These are phyloP conservation scores for Phymorhynchus buccinoides DNA, from an alignment of 1,140 invertebrate species.

Conservation along the genomic window DNA sequence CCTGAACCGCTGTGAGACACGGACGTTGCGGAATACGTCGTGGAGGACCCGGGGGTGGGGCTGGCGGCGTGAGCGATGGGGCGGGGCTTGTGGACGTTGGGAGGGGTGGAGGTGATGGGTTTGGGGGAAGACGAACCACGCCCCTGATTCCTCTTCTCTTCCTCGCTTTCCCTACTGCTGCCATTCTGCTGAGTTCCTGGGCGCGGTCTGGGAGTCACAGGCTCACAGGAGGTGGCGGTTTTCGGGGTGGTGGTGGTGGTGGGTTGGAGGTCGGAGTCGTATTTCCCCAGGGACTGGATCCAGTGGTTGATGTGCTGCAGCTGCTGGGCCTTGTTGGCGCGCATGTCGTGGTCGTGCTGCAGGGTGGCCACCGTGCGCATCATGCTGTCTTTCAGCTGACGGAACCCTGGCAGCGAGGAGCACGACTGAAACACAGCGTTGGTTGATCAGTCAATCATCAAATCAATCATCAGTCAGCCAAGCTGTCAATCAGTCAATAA, in stretches of 20 bases:
- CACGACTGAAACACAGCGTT: slow-evolving; percentile 37
- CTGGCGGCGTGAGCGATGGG: slow-evolving; percentile 42
- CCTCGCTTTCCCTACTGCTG: neutral
- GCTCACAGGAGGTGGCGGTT: no score
- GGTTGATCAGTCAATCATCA: no score
- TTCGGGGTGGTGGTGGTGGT: no score
- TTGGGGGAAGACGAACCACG: slow-evolving; percentile 58
- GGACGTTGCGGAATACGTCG: slow-evolving; percentile 2
- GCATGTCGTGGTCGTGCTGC: slow-evolving; percentile 41
- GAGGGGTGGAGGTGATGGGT: slow-evolving; percentile 64
- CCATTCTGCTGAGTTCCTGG: neutral
- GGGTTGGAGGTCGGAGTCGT: slow-evolving; percentile 37
- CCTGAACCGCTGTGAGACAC: no score
- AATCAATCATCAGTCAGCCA: no score
- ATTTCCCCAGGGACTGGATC: slow-evolving; percentile 52
- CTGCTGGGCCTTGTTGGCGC: slow-evolving; percentile 42
- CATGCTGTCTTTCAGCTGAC: slow-evolving; percentile 53
- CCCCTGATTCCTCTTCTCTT: neutral
- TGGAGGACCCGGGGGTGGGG: slow-evolving; percentile 15
- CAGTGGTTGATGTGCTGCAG: slow-evolving; percentile 59
- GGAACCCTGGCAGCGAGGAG: slow-evolving; percentile 47
- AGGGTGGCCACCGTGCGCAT: slow-evolving; percentile 48
- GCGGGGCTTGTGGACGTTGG: slow-evolving; percentile 66
- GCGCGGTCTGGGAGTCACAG: neutral
- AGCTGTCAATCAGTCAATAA: no score